phyloP scores from a whole-genome alignment of 2,113 vertebrate genomes.

The Parotia lawesii region DNA sequence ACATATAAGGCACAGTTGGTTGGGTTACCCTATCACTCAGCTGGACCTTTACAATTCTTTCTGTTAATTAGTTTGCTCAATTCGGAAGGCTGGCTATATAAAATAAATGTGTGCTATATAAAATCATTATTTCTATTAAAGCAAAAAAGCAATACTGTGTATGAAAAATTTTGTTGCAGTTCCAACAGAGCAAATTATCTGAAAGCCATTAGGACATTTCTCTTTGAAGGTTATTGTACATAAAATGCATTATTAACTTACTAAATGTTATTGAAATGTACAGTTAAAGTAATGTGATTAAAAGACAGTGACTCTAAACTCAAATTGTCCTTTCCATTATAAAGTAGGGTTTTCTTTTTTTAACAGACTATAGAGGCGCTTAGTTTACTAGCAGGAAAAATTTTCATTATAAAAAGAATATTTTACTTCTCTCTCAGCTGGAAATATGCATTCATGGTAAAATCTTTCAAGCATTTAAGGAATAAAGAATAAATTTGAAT shows the following conservation, averaged over 20 bases:
- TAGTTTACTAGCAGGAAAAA: background rate
- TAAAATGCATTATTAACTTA: slow-evolving; percentile 28
- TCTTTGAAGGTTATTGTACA: background rate
- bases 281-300: background rate
- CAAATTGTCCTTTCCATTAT: background rate
- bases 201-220: background rate
- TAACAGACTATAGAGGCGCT: background rate
- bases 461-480: background rate
- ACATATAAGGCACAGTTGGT: background rate
- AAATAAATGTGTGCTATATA: background rate
- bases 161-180: background rate
- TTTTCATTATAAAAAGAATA: background rate
- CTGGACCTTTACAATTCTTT: background rate
- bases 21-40: background rate
- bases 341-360: background rate
- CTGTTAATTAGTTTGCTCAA: background rate
- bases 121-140: background rate
- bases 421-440: background rate
- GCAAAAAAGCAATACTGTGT: background rate
- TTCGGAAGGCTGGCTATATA: background rate
- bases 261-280: background rate
- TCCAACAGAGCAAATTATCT: background rate
- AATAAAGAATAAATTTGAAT: background rate
- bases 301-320: background rate
- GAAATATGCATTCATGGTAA: background rate